Conservation (phyloP, 2,797 vertebrate genomes). For the Gymnoscopelus braueri region DNA sequence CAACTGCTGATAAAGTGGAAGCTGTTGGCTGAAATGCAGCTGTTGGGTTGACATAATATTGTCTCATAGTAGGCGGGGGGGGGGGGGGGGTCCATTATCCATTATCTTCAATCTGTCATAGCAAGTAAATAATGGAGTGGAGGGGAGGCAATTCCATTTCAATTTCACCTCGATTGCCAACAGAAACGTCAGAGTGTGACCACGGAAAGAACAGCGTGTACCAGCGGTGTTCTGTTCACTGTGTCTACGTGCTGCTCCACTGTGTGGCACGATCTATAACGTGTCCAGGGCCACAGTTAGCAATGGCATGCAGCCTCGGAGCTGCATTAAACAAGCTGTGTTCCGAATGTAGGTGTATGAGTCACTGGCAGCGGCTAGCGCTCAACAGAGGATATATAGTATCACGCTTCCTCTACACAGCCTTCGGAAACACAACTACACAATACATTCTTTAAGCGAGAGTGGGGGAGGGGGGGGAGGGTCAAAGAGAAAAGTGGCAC, state of each 20-base stretch:
- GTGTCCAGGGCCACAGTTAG: slow-evolving; percentile 52
- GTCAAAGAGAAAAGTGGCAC: slow-evolving; percentile 22
- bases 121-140: not conserved
- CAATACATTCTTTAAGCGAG: not conserved
- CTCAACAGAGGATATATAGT: slow-evolving; percentile 56
- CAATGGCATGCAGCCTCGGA: slow-evolving; percentile 56
- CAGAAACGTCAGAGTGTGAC: slow-evolving; percentile 15
- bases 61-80: not conserved
- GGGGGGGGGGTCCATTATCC: not conserved
- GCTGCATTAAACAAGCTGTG: slow-evolving; percentile 62
- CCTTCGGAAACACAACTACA: slow-evolving; percentile 49
- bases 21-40: too few relatives aligned
- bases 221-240: slow-evolving; percentile 1
- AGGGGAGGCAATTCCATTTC: slow-evolving; percentile 1
- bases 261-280: slow-evolving; percentile 22
- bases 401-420: slow-evolving; percentile 68
- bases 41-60: too few relatives aligned
- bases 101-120: not conserved
- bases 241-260: slow-evolving; percentile 17
- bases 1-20: too few relatives aligned
- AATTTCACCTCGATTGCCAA: slow-evolving; percentile 1
- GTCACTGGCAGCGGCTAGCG: slow-evolving; percentile 62
- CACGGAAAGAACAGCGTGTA: slow-evolving; percentile 15
- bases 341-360: slow-evolving; percentile 71
- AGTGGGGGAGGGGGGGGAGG: not conserved